Evolutionary conservation across 2,797 vertebrate species (phyloP), one percentile per base, ranked within the genome.

Genomic region (Gouania willdenowi): DNA sequence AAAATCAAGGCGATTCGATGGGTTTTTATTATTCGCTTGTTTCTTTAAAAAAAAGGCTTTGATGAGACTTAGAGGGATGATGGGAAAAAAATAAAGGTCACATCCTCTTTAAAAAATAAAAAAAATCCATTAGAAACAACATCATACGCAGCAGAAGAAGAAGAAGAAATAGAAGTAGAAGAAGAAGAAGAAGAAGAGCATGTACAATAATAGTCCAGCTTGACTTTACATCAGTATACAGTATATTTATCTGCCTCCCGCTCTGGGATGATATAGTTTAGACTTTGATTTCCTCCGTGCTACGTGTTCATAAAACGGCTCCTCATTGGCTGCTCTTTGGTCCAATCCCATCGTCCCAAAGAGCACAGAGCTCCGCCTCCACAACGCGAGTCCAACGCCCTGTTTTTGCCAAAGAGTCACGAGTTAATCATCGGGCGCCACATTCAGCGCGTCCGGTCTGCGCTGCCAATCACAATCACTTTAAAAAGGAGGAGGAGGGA

Each of bases 71-170:
- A 65, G 32, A 39, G 60, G 58, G 57, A 26, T n/a, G n/a, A n/a
- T n/a, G n/a, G n/a, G n/a, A 68, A 71, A 87, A 73, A 63, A 69
- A 93, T 93, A 94, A 86, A 91, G 92, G 95, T 95, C 92, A 95
- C 93, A 94, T 97, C 94, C 92, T 95, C 93, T 95, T 88, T 71
- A 14, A 14, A 14, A 14, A n/a, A n/a, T 56, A 13, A 62, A 76
- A 81, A 76, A 91, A 92, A 93, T 94, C 94, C 98, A 95, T 98
- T 97, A 97, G 94, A 98, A 97, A 98, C 94, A 97, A 97, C 92
- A 92, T 93, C 94, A 97, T 97, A 98, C 97, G 94, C 94, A 94
- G 94, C 97, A 97, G 94, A 97, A 93, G 94, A n/a, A n/a, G n/a
- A n/a, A n/a, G n/a, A n/a, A n/a, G n/a, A n/a, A n/a, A n/a, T n/a